These are phyloP conservation scores for Neoniphon sammara DNA, from an alignment of 2,797 vertebrate genomes.

Conservation along the genomic window DNA sequence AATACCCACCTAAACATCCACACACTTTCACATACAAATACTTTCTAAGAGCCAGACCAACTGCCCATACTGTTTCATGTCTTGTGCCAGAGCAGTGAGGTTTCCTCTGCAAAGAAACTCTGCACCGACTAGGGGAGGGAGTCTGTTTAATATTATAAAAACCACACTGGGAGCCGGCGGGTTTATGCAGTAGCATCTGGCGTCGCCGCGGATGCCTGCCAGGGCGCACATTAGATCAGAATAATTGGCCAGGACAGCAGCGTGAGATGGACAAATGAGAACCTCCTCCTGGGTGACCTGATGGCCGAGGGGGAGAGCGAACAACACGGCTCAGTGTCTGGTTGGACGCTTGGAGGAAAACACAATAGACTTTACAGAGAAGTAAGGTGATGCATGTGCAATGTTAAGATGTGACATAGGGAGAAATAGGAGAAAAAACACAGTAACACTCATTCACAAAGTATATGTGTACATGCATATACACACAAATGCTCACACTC, in stretches of 20 bases:
- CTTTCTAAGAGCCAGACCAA: conserved; percentile 33
- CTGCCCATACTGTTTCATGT: conserved; percentile 55
- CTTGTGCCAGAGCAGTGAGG: conserved; percentile 66
- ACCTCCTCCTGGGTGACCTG: conserved; percentile 75
- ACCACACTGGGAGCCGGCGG: conserved; percentile 59
- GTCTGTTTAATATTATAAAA: conserved; percentile 76
- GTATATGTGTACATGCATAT: too few species aligned
- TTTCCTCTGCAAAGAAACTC: conserved; percentile 61
- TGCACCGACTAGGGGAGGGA: conserved; percentile 48
- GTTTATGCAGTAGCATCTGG: conserved; percentile 77
- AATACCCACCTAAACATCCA: background rate
- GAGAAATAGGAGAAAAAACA: background rate
- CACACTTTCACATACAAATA: conserved; percentile 29
- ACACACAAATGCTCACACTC: too few species aligned
- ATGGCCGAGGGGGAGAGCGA: conserved; percentile 56
- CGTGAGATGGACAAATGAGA: conserved; percentile 77
- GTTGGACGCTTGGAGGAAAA: conserved; percentile 34
- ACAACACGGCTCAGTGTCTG: conserved; percentile 43
- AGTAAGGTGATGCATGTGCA: background rate
- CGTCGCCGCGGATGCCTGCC: conserved; percentile 68
- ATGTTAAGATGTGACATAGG: background rate
- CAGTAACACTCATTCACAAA: too few species aligned
- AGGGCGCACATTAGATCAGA: conserved; percentile 72
- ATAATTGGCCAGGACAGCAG: conserved; percentile 74
- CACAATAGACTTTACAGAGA: background rate